Percentiles rank a stretch among this genome's conserved stretches.
Evolutionary conservation across 2,113 vertebrate genomes (phyloP).

Genomic region (Carettochelys insculpta): DNA sequence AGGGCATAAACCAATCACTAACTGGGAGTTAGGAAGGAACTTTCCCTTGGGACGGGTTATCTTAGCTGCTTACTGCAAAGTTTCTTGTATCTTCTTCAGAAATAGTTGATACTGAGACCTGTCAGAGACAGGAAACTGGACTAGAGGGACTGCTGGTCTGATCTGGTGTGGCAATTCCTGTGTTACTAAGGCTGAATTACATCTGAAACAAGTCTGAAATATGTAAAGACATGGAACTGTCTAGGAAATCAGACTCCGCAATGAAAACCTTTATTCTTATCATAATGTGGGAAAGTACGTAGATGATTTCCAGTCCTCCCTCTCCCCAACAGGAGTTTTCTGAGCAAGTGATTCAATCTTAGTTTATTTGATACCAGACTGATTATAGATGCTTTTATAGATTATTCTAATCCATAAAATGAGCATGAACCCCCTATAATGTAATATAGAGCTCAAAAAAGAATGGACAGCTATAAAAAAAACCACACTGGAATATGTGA

Average conservation of each 20-base stretch:
- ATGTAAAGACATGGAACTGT: background rate
- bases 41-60: background rate
- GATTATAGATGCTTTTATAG: rapidly evolving
- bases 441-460: background rate
- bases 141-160: background rate
- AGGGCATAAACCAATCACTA: background rate
- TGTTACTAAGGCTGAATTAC: background rate
- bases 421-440: background rate
- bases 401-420: background rate
- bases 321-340: background rate
- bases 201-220: background rate
- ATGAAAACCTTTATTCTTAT: background rate
- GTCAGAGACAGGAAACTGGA: background rate
- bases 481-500: background rate
- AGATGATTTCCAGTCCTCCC: background rate
- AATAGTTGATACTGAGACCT: background rate
- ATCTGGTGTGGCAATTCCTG: background rate
- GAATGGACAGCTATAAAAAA: background rate
- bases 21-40: background rate
- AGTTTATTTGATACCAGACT: background rate
- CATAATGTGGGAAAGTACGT: background rate
- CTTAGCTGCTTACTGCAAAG: background rate
- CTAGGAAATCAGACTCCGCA: background rate
- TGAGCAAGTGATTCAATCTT: background rate
- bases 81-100: background rate